Base-by-base conservation (phyloP, 2,797 vertebrate species). In the Tokudaia muenninki region DNA sequence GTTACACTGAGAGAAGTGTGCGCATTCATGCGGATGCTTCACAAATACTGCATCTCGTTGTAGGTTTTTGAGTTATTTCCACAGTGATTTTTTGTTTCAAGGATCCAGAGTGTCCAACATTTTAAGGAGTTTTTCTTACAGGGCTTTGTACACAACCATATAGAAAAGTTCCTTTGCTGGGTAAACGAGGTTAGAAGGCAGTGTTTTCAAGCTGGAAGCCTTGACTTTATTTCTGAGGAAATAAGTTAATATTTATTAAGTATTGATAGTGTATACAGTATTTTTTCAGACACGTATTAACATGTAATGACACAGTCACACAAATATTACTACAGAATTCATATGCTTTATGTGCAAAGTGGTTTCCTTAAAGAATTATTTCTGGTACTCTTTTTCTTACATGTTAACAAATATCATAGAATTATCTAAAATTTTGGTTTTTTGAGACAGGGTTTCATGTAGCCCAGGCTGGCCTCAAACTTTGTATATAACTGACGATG, bases 241-340 rank as follows among this genome's bases (percentile, higher is more conserved):
- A n/a, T 87, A 93, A 96, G 41, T 93, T 97, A 70, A 83, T 93
- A 88, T 89, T 90, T 92, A 16, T 87, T 83, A 96, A 91, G 87
- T 57, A 87, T 26, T 22, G 63, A 13, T 86, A 94, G 31, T 92
- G 90, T 57, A 19, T 86, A 94, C 37, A 93, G 57, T 74, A 57
- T 63, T 77, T 78, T 91, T 84, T 90, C 74, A 95, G 82, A 96
- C 72, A 29, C 24, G 89, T 94, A 57, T 93, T 95, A 52, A 96
- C 88, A 90, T 97, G 6, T 88, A 96, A 75, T 86, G 31, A 70
- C 8, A 87, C 91, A 37, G 31, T 97, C 16, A 86, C 3, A 0
- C 94, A 94, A 97, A 95, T n/a, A 83, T 63, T 92, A 91, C 63
- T 96, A 92, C 52, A 83, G 61, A 93, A 80, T 92, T 95, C 41